Evolutionary conservation across 2,797 vertebrate genomes (phyloP), one percentile per base, ranked within the genome.

Genomic region (Takifugu rubripes): DNA sequence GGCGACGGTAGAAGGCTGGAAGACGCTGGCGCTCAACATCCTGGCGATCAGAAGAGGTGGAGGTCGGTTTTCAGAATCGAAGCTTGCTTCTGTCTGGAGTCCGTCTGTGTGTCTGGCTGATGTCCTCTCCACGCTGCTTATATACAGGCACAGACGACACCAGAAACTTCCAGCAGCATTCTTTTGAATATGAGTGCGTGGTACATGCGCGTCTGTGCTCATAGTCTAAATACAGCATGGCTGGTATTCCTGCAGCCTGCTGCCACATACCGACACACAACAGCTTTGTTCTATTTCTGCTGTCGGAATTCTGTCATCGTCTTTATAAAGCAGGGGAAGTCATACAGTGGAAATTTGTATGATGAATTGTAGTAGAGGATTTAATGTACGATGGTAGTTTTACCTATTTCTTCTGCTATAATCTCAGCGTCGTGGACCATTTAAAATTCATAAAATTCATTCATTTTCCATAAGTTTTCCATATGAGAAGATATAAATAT

Each of bases 11-110:
- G 84, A 45, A 2, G 79, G 66, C 75, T 84, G 89, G 83, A 88
- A 83, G 66, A 82, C 66, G 25, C 84, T 85, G 61, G 90, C 84
- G 58, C 88, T 89, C 81, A 91, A 87, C 91, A 92, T 92, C 45
- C 68, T 70, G 66, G 9, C 3, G 2, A 26, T n/a, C 10, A n/a
- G 43, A 5, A 45, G 4, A 11, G 46, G 21, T 54, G 61, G 47
- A 36, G 49, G 58, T 50, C 31, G 17, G 43, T 6, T 12, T 56
- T 48, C 6, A 52, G 49, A 10, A 46, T 9, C 16, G 69, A 14
- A 27, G 29, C 54, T 68, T 7, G 31, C 50, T 67, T 61, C 53
- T 16, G 33, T 61, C 25, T 61, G 17, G 48, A 55, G 66, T 52
- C 49, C 68, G 40, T 17, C 5, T 51, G 31, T 56, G 25, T 48